Conservation (phyloP, 2,113 vertebrate genomes). For the Scortum barcoo region DNA sequence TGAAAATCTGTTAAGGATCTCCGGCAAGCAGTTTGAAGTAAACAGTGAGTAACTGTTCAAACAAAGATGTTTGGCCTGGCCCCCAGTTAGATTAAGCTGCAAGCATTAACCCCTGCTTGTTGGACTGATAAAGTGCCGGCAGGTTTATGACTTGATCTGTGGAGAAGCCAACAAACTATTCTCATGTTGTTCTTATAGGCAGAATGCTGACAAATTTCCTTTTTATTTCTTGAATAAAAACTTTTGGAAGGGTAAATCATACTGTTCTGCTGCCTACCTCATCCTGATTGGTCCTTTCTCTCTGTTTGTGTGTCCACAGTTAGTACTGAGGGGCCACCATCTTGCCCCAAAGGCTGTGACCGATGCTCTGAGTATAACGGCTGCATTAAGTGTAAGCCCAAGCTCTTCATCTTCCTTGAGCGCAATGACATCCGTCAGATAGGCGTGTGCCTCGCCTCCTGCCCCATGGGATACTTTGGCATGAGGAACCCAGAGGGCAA, state of each 20-base stretch:
- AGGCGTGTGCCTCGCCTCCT: conserved; percentile 94
- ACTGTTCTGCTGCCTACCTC: conserved; percentile 25
- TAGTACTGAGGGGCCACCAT: conserved; percentile 91
- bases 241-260: not conserved
- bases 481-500: conserved; percentile 97
- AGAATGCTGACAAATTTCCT: conserved; percentile 31
- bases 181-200: conserved; percentile 36
- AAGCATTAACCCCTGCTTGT: conserved; percentile 55
- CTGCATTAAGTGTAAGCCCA: conserved; percentile 95
- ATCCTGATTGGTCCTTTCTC: conserved; percentile 13
- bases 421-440: conserved; percentile 96
- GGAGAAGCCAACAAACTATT: conserved; percentile 39
- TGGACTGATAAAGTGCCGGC: conserved; percentile 51
- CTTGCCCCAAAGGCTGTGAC: conserved; percentile 96
- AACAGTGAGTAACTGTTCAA: conserved; percentile 73
- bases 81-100: conserved; percentile 47
- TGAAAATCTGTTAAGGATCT: conserved; percentile 75
- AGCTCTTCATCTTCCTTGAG: conserved; percentile 98
- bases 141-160: conserved; percentile 48
- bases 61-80: conserved; percentile 71
- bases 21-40: conserved; percentile 66
- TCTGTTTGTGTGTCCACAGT: conserved; percentile 82
- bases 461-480: conserved; percentile 95
- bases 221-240: conserved; percentile 49
- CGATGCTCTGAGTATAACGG: conserved; percentile 97